Conservation (phyloP, 1,140 invertebrate species). For the Drosophila miranda region DNA sequence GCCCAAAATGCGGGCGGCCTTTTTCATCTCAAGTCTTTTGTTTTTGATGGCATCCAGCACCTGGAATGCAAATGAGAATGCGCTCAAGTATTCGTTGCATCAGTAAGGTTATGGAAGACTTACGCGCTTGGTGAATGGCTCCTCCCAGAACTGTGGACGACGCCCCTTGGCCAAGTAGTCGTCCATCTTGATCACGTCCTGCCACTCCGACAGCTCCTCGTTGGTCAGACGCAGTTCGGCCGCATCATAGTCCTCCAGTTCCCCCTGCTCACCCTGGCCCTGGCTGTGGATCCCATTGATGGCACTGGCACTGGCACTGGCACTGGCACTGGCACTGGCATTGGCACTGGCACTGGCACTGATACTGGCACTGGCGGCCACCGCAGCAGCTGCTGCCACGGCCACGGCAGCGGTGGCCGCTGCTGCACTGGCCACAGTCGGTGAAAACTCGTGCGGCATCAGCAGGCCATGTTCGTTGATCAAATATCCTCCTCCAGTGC, state of each 20-base stretch:
- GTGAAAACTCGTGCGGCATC: constrained; percentile 72
- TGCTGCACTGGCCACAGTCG: constrained; percentile 50
- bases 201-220: constrained; percentile 80
- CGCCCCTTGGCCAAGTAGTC: constrained; percentile 93
- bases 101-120: constrained; percentile 13
- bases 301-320: constrained; percentile 22
- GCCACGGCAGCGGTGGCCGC: constrained; percentile 56
- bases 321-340: constrained; percentile 37
- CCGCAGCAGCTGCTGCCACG: constrained; percentile 56
- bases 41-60: constrained; percentile 94
- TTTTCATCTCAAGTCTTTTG: constrained; percentile 96
- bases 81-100: neutral
- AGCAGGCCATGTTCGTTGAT: constrained; percentile 78
- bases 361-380: constrained; percentile 24
- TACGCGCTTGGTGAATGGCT: constrained; percentile 89
- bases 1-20: constrained; percentile 92
- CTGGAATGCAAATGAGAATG: constrained; percentile 24
- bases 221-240: constrained; percentile 75
- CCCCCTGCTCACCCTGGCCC: constrained; percentile 47
- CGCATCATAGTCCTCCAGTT: constrained; percentile 72
- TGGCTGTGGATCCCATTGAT: constrained; percentile 25
- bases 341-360: no score
- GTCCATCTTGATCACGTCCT: constrained; percentile 93
- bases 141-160: constrained; percentile 95
- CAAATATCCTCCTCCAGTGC: constrained; percentile 48